Percentiles rank a stretch among this genome's conserved stretches.
Conservation (phyloP, 1,140 invertebrate genomes). For the Cydia splendana region DNA sequence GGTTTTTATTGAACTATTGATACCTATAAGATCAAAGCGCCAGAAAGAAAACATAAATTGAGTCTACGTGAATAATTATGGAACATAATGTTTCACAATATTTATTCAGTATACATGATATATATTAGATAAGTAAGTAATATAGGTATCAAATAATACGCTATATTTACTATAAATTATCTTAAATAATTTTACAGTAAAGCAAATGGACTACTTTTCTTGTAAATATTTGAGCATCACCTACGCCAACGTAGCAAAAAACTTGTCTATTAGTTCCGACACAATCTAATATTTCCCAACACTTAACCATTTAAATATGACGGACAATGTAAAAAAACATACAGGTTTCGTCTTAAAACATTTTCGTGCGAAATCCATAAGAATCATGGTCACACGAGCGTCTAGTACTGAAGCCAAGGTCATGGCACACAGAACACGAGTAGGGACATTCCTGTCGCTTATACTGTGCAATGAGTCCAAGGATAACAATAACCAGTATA, state of each 20-base stretch:
- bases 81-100: background rate
- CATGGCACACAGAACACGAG: slow-evolving; percentile 48
- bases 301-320: slow-evolving; percentile 11
- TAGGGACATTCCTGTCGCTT: background rate
- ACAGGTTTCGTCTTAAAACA: background rate
- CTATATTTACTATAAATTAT: too few relatives aligned
- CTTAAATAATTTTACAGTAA: too few relatives aligned
- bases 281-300: slow-evolving; percentile 7
- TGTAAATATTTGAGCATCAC: too few relatives aligned
- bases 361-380: slow-evolving; percentile 23
- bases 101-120: too few relatives aligned
- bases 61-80: background rate
- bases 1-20: background rate
- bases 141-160: too few relatives aligned
- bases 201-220: too few relatives aligned
- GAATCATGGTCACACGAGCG: slow-evolving; percentile 48
- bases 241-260: background rate
- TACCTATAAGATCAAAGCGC: slow-evolving; percentile 3
- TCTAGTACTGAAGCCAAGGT: slow-evolving; percentile 69
- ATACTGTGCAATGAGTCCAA: background rate
- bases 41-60: background rate
- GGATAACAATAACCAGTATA: background rate
- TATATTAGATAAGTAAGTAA: too few relatives aligned
- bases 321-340: background rate
- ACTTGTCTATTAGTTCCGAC: background rate